These are phyloP conservation scores for Sphecodes monilicornis DNA, from an alignment of 2,888 invertebrate species.

Conservation along the genomic window DNA sequence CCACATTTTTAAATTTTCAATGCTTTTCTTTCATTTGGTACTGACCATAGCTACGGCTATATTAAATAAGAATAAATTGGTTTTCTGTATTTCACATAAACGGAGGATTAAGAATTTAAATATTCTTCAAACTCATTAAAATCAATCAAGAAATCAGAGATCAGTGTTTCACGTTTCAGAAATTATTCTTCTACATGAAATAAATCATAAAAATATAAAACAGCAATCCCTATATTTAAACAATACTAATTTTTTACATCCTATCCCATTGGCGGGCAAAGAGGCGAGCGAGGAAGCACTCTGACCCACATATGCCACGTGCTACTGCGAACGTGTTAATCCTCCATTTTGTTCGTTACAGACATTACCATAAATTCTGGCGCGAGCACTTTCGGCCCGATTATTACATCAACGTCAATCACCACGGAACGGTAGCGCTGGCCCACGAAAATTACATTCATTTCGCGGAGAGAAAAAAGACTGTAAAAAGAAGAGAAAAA, in stretches of 20 bases:
- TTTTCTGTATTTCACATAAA: too few species aligned
- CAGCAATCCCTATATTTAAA: not conserved
- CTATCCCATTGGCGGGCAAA: not conserved
- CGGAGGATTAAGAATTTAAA: too few species aligned
- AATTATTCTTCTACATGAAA: not conserved
- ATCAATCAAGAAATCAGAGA: too few species aligned
- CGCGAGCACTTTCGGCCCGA: not conserved
- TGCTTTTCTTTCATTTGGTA: too few species aligned
- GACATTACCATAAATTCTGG: constrained; percentile 8
- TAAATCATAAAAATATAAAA: not conserved
- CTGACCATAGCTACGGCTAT: too few species aligned
- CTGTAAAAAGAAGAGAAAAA: not conserved
- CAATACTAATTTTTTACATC: not conserved
- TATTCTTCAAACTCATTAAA: not conserved
- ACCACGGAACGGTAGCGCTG: not conserved
- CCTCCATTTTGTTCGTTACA: constrained; percentile 9
- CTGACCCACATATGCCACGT: not conserved
- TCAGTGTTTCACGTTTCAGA: too few species aligned
- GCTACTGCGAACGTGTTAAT: not conserved
- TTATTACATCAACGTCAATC: constrained; percentile 25
- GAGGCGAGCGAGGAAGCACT: not conserved
- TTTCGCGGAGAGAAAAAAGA: not conserved
- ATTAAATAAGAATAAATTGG: too few species aligned
- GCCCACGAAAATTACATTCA: not conserved
- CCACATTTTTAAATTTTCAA: too few species aligned